Percentiles rank a stretch among this genome's conserved stretches.
phyloP scores from a whole-genome alignment of 2,113 vertebrate genomes.

The Genyomyrus donnyi region DNA sequence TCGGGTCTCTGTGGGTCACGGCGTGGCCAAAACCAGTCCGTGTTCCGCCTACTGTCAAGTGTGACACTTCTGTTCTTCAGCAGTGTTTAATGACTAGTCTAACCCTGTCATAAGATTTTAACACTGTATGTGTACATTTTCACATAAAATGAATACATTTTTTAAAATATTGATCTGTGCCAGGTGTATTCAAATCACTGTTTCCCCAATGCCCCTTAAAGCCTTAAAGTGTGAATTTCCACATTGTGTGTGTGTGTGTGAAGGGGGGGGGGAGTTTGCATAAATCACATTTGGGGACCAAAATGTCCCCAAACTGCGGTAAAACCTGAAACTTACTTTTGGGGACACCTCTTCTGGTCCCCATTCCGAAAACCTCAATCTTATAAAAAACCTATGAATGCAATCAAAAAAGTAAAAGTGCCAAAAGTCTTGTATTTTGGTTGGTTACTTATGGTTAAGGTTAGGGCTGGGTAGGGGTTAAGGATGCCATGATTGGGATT shows the following conservation, averaged over 20 bases:
- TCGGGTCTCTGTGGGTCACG: background rate
- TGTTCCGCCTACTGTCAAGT: background rate
- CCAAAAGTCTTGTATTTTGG: too few relatives aligned
- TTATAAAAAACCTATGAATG: too few relatives aligned
- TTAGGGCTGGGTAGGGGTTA: too few relatives aligned
- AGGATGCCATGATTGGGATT: too few relatives aligned
- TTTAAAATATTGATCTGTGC: background rate
- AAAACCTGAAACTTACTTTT: too few relatives aligned
- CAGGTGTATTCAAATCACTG: background rate
- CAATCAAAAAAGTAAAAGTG: too few relatives aligned
- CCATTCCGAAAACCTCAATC: too few relatives aligned
- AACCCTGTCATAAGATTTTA: background rate
- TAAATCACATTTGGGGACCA: too few relatives aligned
- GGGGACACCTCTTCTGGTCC: too few relatives aligned
- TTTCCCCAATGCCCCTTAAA: background rate
- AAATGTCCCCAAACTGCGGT: too few relatives aligned
- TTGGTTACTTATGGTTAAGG: too few relatives aligned
- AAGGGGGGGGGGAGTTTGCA: too few relatives aligned
- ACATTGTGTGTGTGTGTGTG: background rate
- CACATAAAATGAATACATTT: background rate
- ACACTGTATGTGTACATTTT: slow-evolving; percentile 8
- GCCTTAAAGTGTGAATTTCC: background rate
- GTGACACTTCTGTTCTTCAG: background rate
- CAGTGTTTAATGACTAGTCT: background rate
- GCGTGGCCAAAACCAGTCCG: background rate